Base-by-base conservation (phyloP, 2,797 vertebrate genomes). In the Scomberomorus guttatus region DNA sequence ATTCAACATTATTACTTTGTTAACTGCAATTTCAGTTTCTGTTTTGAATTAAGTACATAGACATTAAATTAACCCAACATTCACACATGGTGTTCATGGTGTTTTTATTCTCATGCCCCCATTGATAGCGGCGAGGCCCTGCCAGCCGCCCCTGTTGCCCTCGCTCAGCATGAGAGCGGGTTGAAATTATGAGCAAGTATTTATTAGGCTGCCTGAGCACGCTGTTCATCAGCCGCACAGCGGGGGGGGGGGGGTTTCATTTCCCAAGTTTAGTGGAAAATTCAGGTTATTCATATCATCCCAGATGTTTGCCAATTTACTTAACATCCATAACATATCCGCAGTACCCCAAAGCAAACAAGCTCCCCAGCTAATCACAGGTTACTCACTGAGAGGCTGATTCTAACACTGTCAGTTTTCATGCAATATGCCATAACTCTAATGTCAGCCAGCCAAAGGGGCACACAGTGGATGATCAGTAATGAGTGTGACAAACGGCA, bases 121-220 rank as follows among this genome's bases (percentile, higher is more conserved):
- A 44, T 80, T 89, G 51, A 78, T 65, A 81, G 67, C 52, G 3
- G 46, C 0, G 73, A 83, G 78, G 82, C 79, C 78, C 76, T 6
- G 9, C 46, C 79, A 46, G 59, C 68, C 68, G 24, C 81, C 77
- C 66, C 73, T 44, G 65, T 70, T 64, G 59, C 74, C 84, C 85
- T 76, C 80, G 76, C 85, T 32, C 91, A 89, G 87, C 80, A 1
- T 65, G 86, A 60, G 69, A 56, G 60, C 39, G 10, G 67, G 66
- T 67, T 60, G 48, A 90, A 86, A 87, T 92, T 81, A 88, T 50
- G 69, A 84, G 79, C 63, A 54, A 92, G 86, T 84, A 88, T 93
- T 92, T 92, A 92, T 93, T 89, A 91, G 83, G 81, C 90, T 90
- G 87, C 75, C 85, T 75, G 80, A 91, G 88, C 89, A 91, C 83